These are phyloP conservation scores for Struthidea cinerea DNA, from an alignment of 2,113 vertebrate species.

Conservation along the genomic window DNA sequence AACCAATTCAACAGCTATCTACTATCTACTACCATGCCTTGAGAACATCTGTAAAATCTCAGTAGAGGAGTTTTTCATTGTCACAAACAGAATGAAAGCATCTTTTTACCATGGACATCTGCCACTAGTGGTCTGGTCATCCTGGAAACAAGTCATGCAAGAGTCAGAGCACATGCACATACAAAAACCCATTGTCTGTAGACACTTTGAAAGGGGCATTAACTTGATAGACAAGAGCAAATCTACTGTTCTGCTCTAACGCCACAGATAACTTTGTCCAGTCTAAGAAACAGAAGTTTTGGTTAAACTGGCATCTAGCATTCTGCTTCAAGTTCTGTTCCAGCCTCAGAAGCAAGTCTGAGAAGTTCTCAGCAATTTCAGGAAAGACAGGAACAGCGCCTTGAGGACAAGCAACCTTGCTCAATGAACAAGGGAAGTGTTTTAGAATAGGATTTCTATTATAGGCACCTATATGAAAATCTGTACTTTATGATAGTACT, in stretches of 20 bases:
- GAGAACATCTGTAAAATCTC: neutral
- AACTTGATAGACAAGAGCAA: neutral
- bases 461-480: neutral
- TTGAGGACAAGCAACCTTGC: neutral
- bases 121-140: neutral
- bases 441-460: neutral
- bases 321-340: neutral
- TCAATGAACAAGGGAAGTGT: neutral
- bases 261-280: neutral
- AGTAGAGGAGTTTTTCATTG: neutral
- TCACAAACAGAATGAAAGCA: neutral
- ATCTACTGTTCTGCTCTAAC: neutral
- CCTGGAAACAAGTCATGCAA: neutral
- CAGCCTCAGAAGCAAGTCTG: neutral
- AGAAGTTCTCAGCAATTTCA: neutral
- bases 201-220: neutral
- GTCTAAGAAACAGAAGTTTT: neutral
- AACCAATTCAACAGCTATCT: neutral
- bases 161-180: neutral
- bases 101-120: neutral
- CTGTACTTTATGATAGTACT: neutral
- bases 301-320: neutral
- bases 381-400: neutral
- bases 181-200: neutral
- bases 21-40: neutral